Conservation (phyloP, 2,888 invertebrate genomes). For the Tholera decimalis region DNA sequence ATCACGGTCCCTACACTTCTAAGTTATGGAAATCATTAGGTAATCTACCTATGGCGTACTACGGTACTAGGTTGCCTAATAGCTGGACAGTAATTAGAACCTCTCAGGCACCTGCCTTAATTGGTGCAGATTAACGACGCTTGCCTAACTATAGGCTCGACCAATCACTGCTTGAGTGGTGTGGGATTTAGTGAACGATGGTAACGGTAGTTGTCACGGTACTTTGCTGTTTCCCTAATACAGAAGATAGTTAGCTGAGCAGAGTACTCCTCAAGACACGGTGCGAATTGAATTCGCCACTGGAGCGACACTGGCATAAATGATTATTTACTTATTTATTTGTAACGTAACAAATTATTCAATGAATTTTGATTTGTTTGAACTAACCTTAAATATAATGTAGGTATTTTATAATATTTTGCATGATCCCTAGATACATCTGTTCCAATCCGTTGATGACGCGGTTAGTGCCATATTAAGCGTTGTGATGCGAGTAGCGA, state of each 20-base stretch:
- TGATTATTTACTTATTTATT: too few species aligned
- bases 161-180: constrained; percentile 27
- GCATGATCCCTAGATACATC: too few species aligned
- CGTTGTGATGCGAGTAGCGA: too few species aligned
- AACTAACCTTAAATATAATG: too few species aligned
- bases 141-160: constrained; percentile 17
- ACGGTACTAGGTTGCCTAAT: constrained; percentile 8
- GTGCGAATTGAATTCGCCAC: too few species aligned
- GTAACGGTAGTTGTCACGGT: not conserved
- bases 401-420: too few species aligned
- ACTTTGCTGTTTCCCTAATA: not conserved
- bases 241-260: not conserved
- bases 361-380: too few species aligned
- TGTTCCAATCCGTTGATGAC: too few species aligned
- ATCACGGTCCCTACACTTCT: not conserved
- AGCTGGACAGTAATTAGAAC: constrained; percentile 40
- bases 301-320: too few species aligned
- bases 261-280: too few species aligned
- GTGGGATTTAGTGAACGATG: not conserved
- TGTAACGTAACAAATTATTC: too few species aligned
- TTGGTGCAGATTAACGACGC: constrained; percentile 32
- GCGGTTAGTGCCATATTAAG: too few species aligned
- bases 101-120: constrained; percentile 32
- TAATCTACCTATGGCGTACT: not conserved
- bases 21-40: constrained; percentile 8